Evolutionary conservation across 2,113 vertebrate species (phyloP), one percentile per base, ranked within the genome.

Genomic region (Eurystomus gularis): DNA sequence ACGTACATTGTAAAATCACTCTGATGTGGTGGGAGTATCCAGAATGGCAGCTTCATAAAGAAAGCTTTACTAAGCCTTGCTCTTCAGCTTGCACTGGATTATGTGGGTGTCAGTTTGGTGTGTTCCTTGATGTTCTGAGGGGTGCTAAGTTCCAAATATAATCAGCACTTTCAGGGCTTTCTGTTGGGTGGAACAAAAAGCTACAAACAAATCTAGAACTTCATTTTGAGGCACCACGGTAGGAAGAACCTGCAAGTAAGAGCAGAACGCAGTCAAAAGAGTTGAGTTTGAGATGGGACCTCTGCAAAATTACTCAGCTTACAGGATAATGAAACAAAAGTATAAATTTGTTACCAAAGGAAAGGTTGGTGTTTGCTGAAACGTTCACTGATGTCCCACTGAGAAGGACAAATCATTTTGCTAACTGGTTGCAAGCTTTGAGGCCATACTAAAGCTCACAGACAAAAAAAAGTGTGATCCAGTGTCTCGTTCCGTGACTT

Each of bases 91-190:
- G 71, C 39, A 62, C 77, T 89, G 93, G 39, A 62, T 61, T 93
- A 72, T 75, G 92, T 93, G 95, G 94, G 90, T 84, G 92, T 72
- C 76, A 95, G 76, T 88, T 82, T 23, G 88, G 86, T 51, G 88
- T 84, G 88, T 39, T 94, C 86, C 92, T 90, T 55, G 19, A 77
- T 82, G 55, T 12, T 76, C 90, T 68, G 52, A 49, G 91, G 51
- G 35, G 65, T 84, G 89, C 84, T 51, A 62, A 24, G 8, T 9
- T 90, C 80, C 83, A 89, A n/a, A 78, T 8, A 57, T 12, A 86
- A 17, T 23, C 76, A 57, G 55, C 35, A 60, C 66, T 86, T 37
- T 44, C 94, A 77, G 82, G 82, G 76, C 85, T 92, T 86, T 42
- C 42, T 55, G 69, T 2, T 79, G 75, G 70, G 12, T 31, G 51